A percentile compares a stretch with the other conserved stretches of the same genome.
Conservation (phyloP, 1,140 invertebrate species). For the Trichonephila clavipes region DNA sequence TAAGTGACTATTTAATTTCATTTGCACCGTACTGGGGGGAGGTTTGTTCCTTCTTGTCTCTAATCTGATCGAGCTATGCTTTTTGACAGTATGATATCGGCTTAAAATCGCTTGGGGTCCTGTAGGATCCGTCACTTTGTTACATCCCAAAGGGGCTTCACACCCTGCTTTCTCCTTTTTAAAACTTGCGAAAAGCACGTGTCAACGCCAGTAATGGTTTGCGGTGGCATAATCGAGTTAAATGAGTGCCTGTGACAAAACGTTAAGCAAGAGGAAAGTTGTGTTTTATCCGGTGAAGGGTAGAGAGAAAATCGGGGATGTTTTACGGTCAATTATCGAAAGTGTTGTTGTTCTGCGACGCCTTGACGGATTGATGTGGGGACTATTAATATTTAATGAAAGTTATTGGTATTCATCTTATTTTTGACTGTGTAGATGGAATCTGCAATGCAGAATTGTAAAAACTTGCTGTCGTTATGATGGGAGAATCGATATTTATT, state of each 20-base stretch:
- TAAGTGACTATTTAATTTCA: conserved; percentile 67
- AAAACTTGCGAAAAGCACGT: conserved; percentile 56
- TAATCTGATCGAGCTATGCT: conserved; percentile 35
- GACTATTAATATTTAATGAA: conserved; percentile 22
- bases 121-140: not conserved
- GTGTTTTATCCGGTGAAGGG: not conserved
- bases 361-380: not conserved
- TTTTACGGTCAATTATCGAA: conserved; percentile 45
- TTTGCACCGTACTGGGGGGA: conserved; percentile 33
- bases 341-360: not conserved
- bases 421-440: not conserved
- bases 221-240: conserved; percentile 49
- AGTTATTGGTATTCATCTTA: not conserved
- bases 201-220: conserved; percentile 55
- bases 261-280: not conserved
- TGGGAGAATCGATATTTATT: too few species aligned
- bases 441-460: not conserved
- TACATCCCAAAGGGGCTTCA: not conserved
- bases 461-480: not conserved
- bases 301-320: not conserved
- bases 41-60: not conserved
- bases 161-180: conserved; percentile 7
- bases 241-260: conserved; percentile 36
- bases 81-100: conserved; percentile 56
- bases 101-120: conserved; percentile 29